phyloP scores from a whole-genome alignment of 2,888 invertebrate genomes.

The Trachelus iudaicus region DNA sequence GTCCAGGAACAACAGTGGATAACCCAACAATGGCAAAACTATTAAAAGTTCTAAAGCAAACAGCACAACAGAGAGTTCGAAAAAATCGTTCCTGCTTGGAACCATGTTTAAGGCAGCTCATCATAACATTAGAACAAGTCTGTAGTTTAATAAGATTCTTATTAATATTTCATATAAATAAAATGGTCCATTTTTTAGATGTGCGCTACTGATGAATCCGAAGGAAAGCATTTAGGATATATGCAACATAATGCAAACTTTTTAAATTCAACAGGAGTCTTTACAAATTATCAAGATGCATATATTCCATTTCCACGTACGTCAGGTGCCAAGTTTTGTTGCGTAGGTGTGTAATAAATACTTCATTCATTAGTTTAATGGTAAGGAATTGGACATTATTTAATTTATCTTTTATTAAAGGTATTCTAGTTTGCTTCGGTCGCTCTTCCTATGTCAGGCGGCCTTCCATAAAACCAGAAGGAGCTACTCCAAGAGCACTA shows the following conservation, averaged over 20 bases:
- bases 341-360: conserved; percentile 72
- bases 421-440: conserved; percentile 86
- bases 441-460: conserved; percentile 78
- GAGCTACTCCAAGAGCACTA: conserved; percentile 82
- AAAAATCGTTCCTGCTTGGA: conserved; percentile 89
- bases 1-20: conserved; percentile 76
- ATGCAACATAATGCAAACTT: conserved; percentile 57
- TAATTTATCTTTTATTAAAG: conserved; percentile 51
- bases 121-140: conserved; percentile 73
- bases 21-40: conserved; percentile 78
- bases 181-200: conserved; percentile 36
- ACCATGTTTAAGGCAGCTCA: conserved; percentile 82
- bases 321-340: conserved; percentile 93
- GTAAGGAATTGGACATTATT: neutral
- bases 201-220: conserved; percentile 59
- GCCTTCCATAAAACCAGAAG: conserved; percentile 77
- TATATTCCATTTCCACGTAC: conserved; percentile 95
- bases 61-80: conserved; percentile 84
- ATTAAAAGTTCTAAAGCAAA: conserved; percentile 82
- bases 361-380: neutral
- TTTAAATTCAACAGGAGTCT: conserved; percentile 56
- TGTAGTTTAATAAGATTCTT: conserved; percentile 26
- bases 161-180: neutral
- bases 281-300: conserved; percentile 71
- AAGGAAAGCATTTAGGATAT: conserved; percentile 53